Evolutionary conservation across 2,113 vertebrate species (phyloP).

Genomic region (Gavialis gangeticus): DNA sequence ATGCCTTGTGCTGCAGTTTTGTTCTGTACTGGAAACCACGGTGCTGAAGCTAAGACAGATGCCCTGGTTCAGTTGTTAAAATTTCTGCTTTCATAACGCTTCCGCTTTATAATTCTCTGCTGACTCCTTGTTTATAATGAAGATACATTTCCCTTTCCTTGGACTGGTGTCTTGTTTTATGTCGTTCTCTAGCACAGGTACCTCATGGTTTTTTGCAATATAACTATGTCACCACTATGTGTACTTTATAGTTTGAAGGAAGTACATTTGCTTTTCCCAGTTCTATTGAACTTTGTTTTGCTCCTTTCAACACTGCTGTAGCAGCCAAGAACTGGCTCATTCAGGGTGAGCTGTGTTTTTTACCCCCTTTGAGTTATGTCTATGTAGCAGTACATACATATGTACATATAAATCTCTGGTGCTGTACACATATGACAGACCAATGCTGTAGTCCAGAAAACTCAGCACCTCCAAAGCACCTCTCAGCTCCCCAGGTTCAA

Average conservation of each 20-base stretch:
- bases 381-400: fast-evolving
- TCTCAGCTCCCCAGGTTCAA: background rate
- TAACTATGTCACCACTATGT: background rate
- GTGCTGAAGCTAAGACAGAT: background rate
- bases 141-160: background rate
- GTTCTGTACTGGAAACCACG: background rate
- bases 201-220: fast-evolving
- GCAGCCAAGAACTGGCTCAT: fast-evolving
- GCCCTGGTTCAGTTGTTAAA: background rate
- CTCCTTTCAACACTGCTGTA: background rate
- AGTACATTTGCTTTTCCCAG: background rate
- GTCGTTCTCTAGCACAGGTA: fast-evolving
- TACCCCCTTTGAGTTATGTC: background rate
- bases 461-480: background rate
- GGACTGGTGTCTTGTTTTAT: background rate
- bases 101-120: background rate
- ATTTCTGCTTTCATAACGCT: background rate
- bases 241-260: background rate
- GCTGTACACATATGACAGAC: background rate
- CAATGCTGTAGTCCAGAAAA: background rate
- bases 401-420: too few relatives aligned
- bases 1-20: background rate
- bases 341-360: background rate
- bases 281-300: background rate
- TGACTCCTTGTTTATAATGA: background rate